Evolutionary conservation across 2,797 vertebrate genomes (phyloP).

Genomic region (Australoheros facetus): DNA sequence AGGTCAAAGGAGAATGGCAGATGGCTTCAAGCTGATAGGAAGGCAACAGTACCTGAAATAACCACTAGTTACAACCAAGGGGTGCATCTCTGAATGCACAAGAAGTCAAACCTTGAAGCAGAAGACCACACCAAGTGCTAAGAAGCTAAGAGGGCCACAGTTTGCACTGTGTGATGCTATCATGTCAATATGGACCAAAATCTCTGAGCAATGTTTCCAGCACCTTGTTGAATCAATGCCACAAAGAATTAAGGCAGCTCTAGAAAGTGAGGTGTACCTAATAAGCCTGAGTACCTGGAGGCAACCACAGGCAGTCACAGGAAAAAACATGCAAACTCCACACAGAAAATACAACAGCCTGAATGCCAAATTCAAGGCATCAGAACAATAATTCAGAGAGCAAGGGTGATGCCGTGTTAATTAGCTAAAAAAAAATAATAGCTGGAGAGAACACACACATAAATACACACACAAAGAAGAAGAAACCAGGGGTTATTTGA

Average conservation of each 20-base stretch:
- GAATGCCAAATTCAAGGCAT: too few species aligned
- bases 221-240: not conserved
- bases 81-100: not conserved
- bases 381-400: not conserved
- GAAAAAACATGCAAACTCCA: not conserved
- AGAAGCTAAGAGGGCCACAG: not conserved
- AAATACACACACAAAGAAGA: not conserved
- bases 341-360: not conserved
- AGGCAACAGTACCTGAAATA: not conserved
- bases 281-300: not conserved
- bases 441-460: not conserved
- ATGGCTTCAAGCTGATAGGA: not conserved
- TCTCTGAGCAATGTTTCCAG: not conserved
- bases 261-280: not conserved
- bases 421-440: not conserved
- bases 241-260: not conserved
- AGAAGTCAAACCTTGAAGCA: not conserved
- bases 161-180: not conserved
- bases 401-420: not conserved
- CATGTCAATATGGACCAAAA: not conserved
- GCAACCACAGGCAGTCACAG: not conserved
- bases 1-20: not conserved
- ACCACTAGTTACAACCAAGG: not conserved
- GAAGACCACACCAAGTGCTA: not conserved
- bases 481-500: not conserved